Base-by-base conservation (phyloP, 2,888 invertebrate species). In the Endotricha flammealis region DNA sequence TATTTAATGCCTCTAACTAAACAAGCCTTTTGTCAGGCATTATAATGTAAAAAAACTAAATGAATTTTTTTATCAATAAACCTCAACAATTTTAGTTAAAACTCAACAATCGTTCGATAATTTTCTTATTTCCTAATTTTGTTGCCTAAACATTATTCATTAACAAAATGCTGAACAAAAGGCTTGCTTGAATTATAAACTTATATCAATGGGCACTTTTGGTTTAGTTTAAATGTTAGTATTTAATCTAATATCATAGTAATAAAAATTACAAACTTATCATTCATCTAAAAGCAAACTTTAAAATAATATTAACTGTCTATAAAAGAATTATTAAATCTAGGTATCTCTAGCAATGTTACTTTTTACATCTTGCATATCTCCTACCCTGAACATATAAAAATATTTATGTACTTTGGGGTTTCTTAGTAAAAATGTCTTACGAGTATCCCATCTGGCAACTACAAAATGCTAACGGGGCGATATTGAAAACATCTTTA, bases 191-290 rank as follows among this genome's bases (percentile, higher is more conserved):
- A 66, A 70, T 75, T 77, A 77, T 80, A 80, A 83, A 85, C 85
- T 87, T 83, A 86, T 83, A 74, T 85, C 85, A 86, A 86, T 85
- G 87, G 87, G 87, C 87, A 87, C 87, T 87, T 87, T 87, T 85
- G 87, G 87, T 87, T 87, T 83, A 85, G 72, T 85, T 81, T 79
- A 75, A 77, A 78, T 77, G 79, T 85, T 83, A 85, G 78, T 85
- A 77, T 80, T 82, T 77, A 81, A 64, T 77, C 80, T 81, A 80
- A 76, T 79, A 80, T 77, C 71, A 64, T 81, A 81, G 65, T 76
- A 76, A 78, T 82, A 72, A 81, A 80, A 79, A 80, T 78, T 79
- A 82, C 74, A 81, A 83, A 82, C 81, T 78, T 78, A 81, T 77
- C 63, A 61, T 71, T 73, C 64, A 57, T 74, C 80, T 82, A 83